Evolutionary conservation across 2,888 invertebrate genomes (phyloP), one percentile per base, ranked within the genome.

Genomic region (Heliconius ismenius): DNA sequence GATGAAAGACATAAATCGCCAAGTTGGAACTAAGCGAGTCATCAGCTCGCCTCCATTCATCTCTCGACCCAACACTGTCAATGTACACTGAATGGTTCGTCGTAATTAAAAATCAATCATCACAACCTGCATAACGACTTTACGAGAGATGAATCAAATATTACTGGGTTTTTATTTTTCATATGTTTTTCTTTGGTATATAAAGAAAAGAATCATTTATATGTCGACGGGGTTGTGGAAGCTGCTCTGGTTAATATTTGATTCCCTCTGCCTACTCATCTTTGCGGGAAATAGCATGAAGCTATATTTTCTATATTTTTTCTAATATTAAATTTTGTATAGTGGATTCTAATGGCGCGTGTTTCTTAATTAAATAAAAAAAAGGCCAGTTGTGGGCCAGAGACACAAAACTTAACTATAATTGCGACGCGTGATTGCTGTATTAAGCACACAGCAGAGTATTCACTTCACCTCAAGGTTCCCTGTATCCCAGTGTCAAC

Each of bases 91-190:
- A 43, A 72, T 62, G 77, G 43, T 69, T 73, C 75, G 74, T 75
- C 73, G 73, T 75, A 79, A 79, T 79, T 79, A 77, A 79, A 79
- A 79, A 75, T 79, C 77, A 79, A 79, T 79, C 77, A 79, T 21
- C 39, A 39, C 39, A 21, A 18, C 62, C 62, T 24, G 36, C 58
- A 60, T 73, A 73, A 60, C 58, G 73, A 62, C 73, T 73, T 58
- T 32, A 58, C 32, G 24, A n/a, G 36, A 73, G 36, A 60, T 72
- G 54, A 62, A 62, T 62, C 73, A 18, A 62, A 73, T 26, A 39
- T 18, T 70, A 32, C 54, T 13, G 7, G n/a, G 13, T 24, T n/a
- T 67, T 67, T 18, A 13, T 13, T 39, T 32, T 39, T 65, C n/a
- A 65, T 65, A 39, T 7, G 9, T 24, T 39, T 67, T 67, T 7